These are phyloP conservation scores for Andrena marginata DNA, from an alignment of 2,888 invertebrate genomes.

Conservation along the genomic window DNA sequence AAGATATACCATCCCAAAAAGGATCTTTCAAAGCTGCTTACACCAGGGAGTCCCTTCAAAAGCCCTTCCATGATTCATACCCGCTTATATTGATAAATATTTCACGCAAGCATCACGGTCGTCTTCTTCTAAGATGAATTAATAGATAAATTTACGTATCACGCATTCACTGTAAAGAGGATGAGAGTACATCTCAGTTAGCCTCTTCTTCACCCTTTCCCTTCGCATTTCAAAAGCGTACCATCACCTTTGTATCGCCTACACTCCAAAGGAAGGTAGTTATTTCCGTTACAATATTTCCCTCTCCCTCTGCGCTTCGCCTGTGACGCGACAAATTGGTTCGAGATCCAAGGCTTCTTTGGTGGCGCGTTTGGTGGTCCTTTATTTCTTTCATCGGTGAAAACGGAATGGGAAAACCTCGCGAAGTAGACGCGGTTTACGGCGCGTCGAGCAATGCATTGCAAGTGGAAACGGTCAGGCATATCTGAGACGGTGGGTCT, in stretches of 20 bases:
- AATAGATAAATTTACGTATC: constrained; percentile 42
- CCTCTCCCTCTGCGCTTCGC: background rate
- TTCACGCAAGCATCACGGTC: constrained; percentile 15
- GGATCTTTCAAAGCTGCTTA: constrained; percentile 1
- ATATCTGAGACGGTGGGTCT: background rate
- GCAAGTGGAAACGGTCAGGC: background rate
- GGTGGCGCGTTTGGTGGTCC: background rate
- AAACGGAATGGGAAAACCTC: constrained; percentile 13
- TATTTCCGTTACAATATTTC: constrained; percentile 20
- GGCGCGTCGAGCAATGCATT: background rate
- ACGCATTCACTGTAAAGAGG: constrained; percentile 20
- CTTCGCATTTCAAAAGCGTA: constrained; percentile 1
- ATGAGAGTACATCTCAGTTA: background rate
- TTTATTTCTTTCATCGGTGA: constrained; percentile 3
- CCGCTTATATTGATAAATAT: constrained; percentile 41
- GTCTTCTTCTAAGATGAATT: constrained; percentile 45
- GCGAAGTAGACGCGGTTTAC: background rate
- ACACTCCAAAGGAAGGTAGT: constrained; percentile 3
- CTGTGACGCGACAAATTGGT: background rate
- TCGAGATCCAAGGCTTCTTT: background rate
- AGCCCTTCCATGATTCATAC: background rate
- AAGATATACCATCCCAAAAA: background rate
- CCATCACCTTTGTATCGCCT: background rate
- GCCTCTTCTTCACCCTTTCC: background rate
- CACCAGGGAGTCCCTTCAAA: background rate